Evolutionary conservation across 2,797 vertebrate genomes (phyloP).

Genomic region (Alosa sapidissima): DNA sequence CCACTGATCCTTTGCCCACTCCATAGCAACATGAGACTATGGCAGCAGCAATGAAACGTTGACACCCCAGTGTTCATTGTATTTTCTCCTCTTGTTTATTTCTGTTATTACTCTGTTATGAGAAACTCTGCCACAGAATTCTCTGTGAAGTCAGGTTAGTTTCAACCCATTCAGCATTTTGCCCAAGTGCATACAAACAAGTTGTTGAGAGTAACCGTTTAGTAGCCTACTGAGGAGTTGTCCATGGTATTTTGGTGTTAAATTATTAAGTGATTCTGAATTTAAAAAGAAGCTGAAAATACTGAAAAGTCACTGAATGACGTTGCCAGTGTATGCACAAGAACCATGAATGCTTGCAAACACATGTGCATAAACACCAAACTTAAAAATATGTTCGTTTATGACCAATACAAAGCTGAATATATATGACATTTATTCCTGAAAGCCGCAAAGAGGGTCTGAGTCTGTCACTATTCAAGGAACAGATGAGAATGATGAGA

Average conservation of each 20-base stretch:
- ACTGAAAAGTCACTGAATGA: not conserved
- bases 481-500: not conserved
- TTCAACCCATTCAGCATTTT: not conserved
- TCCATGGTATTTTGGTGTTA: not conserved
- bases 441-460: not conserved
- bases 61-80: not conserved
- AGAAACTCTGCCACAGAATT: not conserved
- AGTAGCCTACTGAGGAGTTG: not conserved
- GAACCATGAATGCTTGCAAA: not conserved
- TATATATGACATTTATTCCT: not conserved
- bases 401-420: not conserved
- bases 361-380: not conserved
- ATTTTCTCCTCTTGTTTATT: not conserved
- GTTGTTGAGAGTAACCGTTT: not conserved
- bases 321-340: not conserved
- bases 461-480: not conserved
- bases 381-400: not conserved
- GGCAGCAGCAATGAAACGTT: not conserved
- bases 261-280: not conserved
- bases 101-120: not conserved
- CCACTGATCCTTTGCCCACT: not conserved
- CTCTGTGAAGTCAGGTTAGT: not conserved
- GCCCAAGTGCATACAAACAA: not conserved
- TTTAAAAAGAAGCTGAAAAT: not conserved
- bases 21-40: not conserved